phyloP scores from a whole-genome alignment of 2,888 invertebrate species.

The Drosophila subquinaria region DNA sequence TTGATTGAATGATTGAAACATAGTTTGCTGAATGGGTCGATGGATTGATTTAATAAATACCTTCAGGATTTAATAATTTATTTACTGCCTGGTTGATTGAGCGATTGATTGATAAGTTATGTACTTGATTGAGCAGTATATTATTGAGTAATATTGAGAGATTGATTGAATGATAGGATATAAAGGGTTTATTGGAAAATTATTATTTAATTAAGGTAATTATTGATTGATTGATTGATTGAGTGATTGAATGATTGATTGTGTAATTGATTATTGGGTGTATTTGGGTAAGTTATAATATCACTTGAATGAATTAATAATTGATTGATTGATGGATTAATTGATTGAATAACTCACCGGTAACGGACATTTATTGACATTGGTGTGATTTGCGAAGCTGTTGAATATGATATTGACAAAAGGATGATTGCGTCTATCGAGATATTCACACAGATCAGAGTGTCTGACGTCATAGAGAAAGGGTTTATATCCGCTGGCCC shows the following conservation, averaged over 20 bases:
- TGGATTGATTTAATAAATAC: not conserved
- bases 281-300: too few species aligned
- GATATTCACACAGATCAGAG: conserved; percentile 66
- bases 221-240: too few species aligned
- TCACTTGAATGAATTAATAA: not conserved
- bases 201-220: too few species aligned
- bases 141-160: not conserved
- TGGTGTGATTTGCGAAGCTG: conserved; percentile 59
- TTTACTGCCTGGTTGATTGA: too few species aligned
- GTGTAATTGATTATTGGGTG: too few species aligned
- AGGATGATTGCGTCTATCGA: conserved; percentile 77
- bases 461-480: conserved; percentile 69
- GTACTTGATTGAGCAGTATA: not conserved
- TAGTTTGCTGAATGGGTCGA: too few species aligned
- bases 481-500: conserved; percentile 75
- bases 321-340: not conserved
- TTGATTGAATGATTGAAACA: too few species aligned
- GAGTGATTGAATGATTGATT: too few species aligned
- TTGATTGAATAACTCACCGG: conserved; percentile 33
- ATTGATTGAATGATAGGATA: too few species aligned
- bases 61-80: not conserved
- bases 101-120: not conserved
- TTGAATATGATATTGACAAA: conserved; percentile 70
- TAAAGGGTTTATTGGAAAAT: too few species aligned
- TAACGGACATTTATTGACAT: conserved; percentile 62